Percentiles rank a stretch among this genome's conserved stretches.
Conservation (phyloP, 2,113 vertebrate genomes). For the Irena cyanogastra region DNA sequence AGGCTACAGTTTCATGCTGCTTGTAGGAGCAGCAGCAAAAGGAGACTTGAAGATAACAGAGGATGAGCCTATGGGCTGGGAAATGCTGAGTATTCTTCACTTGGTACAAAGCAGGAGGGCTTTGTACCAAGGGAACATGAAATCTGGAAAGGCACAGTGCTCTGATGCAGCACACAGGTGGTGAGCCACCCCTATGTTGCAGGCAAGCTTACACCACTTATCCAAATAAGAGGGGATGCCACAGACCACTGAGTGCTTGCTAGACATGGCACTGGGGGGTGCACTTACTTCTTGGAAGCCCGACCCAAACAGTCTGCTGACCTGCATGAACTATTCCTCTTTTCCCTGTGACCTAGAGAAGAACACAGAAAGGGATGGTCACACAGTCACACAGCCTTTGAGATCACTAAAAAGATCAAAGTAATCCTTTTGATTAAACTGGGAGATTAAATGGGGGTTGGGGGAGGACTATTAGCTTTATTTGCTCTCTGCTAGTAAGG, state of each 20-base stretch:
- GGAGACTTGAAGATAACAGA: neutral
- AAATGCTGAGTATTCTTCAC: neutral
- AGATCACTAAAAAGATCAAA: neutral
- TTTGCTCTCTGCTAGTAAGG: neutral
- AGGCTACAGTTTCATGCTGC: neutral
- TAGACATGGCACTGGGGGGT: neutral
- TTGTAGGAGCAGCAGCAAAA: neutral
- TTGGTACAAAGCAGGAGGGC: neutral
- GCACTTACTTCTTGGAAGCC: slow-evolving; percentile 25
- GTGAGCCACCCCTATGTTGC: neutral
- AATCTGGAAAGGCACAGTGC: neutral
- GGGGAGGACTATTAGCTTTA: neutral
- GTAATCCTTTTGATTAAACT: neutral
- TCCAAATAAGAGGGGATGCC: neutral
- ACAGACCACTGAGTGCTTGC: neutral
- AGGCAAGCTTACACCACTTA: neutral
- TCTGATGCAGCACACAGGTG: neutral
- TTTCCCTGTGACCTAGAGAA: slow-evolving; percentile 44
- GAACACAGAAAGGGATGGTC: neutral
- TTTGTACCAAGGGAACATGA: neutral
- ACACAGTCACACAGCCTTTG: neutral
- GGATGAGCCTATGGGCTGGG: neutral
- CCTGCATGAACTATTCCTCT: slow-evolving; percentile 25
- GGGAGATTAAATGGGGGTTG: neutral
- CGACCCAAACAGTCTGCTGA: slow-evolving; percentile 33